Evolutionary conservation across 2,888 invertebrate genomes (phyloP), one percentile per base, ranked within the genome.

Genomic region (Eurytoma adleriae): DNA sequence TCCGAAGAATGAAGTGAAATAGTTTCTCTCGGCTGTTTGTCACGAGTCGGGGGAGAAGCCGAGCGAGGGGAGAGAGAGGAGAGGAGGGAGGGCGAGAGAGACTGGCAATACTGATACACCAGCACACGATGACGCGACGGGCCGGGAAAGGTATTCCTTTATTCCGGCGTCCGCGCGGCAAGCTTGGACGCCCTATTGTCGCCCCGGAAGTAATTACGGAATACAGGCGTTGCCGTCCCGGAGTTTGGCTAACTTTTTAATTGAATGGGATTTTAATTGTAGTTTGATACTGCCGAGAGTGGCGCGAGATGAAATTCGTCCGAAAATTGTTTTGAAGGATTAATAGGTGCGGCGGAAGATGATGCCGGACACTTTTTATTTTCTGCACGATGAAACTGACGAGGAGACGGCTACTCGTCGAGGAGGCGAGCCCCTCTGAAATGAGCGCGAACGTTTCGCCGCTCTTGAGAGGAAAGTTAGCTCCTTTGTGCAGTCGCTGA

Each of bases 21-120:
- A 77, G 78, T 78, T 78, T 78, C 68, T 57, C 62, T n/a, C 14
- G 72, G 69, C 69, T 69, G 77, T 80, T 80, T 80, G 68, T 68
- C 80, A 80, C 76, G 50, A 40, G 40, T 40, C 40, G 40, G 24
- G 13, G 13, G n/a, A n/a, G 27, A n/a, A 27, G 50, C 50, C 0
- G 50, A 1, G 3, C 61, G 40, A 40, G 40, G 40, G 10, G 40
- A 10, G 0, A 13, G 16, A 14, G 14, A 13, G 62, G 40, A 10
- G 10, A 12, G 13, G 54, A 14, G 3, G 40, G 13, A 12, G 48
- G 48, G 40, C 48, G 64, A 13, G 18, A 18, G 40, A 18, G 48
- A 3, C 16, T n/a, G 54, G 54, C 54, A 54, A 54, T 54, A 54
- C 54, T n/a, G 54, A 54, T 54, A 54, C 54, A n/a, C 64, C n/a